A percentile compares a stretch with the other conserved stretches of the same genome.
Evolutionary conservation across 1,140 invertebrate genomes (phyloP).

Genomic region (Apis cerana): DNA sequence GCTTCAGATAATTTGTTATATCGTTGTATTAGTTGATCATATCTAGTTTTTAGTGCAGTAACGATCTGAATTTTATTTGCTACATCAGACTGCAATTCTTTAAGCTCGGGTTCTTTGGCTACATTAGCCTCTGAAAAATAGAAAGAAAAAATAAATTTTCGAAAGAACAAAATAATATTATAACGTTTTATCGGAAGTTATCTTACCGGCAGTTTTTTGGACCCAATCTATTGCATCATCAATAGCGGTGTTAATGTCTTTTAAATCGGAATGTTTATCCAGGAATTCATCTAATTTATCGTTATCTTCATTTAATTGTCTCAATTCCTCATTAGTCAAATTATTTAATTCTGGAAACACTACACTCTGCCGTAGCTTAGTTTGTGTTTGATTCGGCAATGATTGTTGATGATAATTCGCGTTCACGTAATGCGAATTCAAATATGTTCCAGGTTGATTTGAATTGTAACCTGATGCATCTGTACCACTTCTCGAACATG

Average conservation of each 20-base stretch:
- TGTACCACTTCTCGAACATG: constrained; percentile 59
- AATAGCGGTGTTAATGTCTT: constrained; percentile 85
- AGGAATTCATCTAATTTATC: constrained; percentile 87
- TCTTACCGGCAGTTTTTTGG: constrained; percentile 86
- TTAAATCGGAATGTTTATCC: constrained; percentile 84
- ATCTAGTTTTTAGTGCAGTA: constrained; percentile 86
- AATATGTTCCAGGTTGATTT: constrained; percentile 69
- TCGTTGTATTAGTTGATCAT: constrained; percentile 85
- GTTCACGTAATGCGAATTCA: constrained; percentile 73
- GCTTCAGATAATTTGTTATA: constrained; percentile 87
- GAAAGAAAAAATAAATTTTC: not conserved
- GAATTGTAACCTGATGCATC: constrained; percentile 70
- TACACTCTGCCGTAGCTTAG: constrained; percentile 55
- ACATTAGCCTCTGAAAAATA: constrained; percentile 84
- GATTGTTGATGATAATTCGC: constrained; percentile 59
- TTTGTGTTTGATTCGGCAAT: constrained; percentile 54
- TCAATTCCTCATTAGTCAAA: constrained; percentile 86
- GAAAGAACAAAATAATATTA: not conserved
- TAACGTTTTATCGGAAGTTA: not conserved
- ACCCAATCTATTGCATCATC: constrained; percentile 88
- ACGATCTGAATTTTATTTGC: constrained; percentile 85
- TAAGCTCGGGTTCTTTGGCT: constrained; percentile 84
- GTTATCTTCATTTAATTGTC: constrained; percentile 85
- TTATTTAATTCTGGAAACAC: constrained; percentile 86
- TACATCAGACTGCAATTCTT: constrained; percentile 84